Conservation (phyloP, 2,888 invertebrate genomes). For the Drymonia ruficornis region DNA sequence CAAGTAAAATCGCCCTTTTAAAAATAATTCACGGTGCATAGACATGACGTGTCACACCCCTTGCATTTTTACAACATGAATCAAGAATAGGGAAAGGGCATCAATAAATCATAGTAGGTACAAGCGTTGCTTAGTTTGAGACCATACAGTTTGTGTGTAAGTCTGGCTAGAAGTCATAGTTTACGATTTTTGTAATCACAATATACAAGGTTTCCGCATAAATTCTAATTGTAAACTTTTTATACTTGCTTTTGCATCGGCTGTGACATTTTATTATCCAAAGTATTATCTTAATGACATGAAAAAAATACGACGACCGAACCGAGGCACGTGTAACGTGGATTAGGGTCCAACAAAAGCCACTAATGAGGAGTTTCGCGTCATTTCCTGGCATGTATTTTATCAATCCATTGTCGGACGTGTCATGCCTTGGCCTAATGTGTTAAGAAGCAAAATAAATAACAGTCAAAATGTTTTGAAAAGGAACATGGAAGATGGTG, state of each 20-base stretch:
- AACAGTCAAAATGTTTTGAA: constrained; percentile 12
- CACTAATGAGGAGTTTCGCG: constrained; percentile 28
- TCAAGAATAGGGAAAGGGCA: too few species aligned
- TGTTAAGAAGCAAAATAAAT: constrained; percentile 11
- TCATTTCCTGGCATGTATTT: constrained; percentile 28
- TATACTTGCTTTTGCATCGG: background rate
- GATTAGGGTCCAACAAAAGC: constrained; percentile 20
- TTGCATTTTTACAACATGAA: too few species aligned
- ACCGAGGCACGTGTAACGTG: constrained; percentile 10
- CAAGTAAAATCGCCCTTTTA: too few species aligned
- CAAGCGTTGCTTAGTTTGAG: too few species aligned
- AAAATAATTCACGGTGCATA: too few species aligned
- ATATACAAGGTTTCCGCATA: background rate
- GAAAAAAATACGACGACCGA: background rate
- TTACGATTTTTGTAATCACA: background rate
- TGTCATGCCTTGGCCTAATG: constrained; percentile 11
- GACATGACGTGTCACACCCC: too few species aligned
- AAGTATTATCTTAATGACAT: too few species aligned
- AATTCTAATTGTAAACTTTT: background rate
- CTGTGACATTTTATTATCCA: background rate
- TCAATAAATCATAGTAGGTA: too few species aligned
- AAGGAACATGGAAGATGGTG: background rate
- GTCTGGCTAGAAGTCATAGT: constrained; percentile 1
- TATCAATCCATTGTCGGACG: constrained; percentile 18
- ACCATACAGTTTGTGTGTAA: too few species aligned